Evolutionary conservation across 2,888 invertebrate genomes (phyloP).

Genomic region (Oxyteleia sp.): DNA sequence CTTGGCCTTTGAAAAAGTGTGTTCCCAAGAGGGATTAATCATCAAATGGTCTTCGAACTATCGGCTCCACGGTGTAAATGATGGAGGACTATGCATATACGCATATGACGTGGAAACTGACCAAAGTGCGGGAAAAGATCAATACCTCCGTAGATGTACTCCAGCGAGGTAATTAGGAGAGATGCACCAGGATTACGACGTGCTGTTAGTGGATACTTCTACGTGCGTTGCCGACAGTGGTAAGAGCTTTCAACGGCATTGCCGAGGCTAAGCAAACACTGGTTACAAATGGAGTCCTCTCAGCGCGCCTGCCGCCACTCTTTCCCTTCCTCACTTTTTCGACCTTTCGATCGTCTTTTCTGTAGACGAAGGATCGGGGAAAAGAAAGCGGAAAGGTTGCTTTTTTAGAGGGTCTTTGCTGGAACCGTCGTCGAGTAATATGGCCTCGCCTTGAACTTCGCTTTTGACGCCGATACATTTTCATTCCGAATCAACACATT

Average conservation of each 20-base stretch:
- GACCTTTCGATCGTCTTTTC: conserved; percentile 58
- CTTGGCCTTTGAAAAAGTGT: conserved; percentile 24
- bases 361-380: conserved; percentile 24
- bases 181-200: conserved; percentile 75
- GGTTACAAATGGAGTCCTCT: conserved; percentile 80
- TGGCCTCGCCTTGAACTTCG: not conserved
- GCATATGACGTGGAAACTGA: conserved; percentile 50
- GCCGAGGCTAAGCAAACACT: conserved; percentile 81
- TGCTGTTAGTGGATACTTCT: conserved; percentile 66
- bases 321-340: conserved; percentile 50
- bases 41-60: conserved; percentile 26
- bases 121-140: conserved; percentile 75
- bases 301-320: conserved; percentile 31
- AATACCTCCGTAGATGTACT: conserved; percentile 77
- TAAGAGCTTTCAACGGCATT: conserved; percentile 82
- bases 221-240: conserved; percentile 69
- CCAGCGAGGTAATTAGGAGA: conserved; percentile 80
- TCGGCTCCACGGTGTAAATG: conserved; percentile 14
- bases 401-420: conserved; percentile 26
- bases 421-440: conserved; percentile 1
- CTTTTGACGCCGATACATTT: conserved; percentile 24
- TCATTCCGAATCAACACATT: conserved; percentile 11
- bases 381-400: conserved; percentile 35
- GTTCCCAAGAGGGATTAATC: conserved; percentile 40
- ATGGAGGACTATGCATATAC: conserved; percentile 36